Conservation (phyloP, 2,113 vertebrate genomes). For the Irena cyanogastra region DNA sequence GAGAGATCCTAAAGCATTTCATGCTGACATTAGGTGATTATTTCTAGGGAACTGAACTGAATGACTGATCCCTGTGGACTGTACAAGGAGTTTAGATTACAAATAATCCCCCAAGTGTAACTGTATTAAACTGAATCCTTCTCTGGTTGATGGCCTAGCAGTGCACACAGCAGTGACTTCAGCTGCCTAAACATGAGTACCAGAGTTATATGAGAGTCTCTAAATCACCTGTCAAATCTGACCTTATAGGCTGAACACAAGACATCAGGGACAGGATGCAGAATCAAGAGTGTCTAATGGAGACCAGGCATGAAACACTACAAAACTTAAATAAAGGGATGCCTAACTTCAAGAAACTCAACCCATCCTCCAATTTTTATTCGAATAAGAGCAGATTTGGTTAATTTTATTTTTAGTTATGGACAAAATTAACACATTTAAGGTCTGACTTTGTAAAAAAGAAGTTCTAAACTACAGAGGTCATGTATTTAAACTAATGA, state of each 20-base stretch:
- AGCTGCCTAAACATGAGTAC: not conserved
- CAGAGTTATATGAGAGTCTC: not conserved
- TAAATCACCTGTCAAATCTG: not conserved
- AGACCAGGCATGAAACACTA: not conserved
- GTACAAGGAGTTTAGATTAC: not conserved
- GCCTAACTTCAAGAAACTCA: not conserved
- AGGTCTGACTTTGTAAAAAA: not conserved
- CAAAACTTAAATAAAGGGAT: not conserved
- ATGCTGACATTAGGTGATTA: not conserved
- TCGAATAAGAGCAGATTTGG: not conserved
- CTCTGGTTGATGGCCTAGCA: not conserved
- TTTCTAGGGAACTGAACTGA: not conserved
- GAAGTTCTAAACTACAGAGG: not conserved
- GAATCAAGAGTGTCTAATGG: not conserved
- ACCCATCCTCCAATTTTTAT: not conserved
- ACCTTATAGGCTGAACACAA: not conserved
- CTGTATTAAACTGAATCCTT: not conserved
- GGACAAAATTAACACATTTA: not conserved
- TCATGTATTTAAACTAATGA: not conserved
- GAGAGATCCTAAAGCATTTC: not conserved
- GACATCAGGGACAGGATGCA: not conserved
- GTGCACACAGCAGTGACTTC: not conserved
- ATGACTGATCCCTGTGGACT: not conserved
- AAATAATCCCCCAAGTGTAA: not conserved
- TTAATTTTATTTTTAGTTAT: not conserved